A percentile compares a stretch with the other conserved stretches of the same genome.
Evolutionary conservation across 1,140 invertebrate species (phyloP).

Genomic region (Drosophila saltans): DNA sequence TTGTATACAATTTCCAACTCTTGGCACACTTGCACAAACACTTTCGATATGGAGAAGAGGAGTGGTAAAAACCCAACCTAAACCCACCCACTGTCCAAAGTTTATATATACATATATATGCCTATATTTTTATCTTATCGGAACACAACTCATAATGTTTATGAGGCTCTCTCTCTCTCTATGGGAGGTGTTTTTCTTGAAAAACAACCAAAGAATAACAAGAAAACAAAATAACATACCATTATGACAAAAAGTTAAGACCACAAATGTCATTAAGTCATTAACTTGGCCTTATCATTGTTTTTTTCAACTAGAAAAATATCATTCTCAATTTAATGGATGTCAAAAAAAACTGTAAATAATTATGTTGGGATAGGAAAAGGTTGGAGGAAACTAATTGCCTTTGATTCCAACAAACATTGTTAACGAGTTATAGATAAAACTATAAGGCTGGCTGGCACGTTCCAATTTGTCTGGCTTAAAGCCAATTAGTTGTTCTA

Average conservation of each 20-base stretch:
- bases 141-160: slow-evolving; percentile 35
- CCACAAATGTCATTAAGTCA: slow-evolving; percentile 75
- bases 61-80: slow-evolving; percentile 60
- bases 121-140: slow-evolving; percentile 65
- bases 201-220: slow-evolving; percentile 2
- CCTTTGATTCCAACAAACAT: not conserved
- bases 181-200: slow-evolving; percentile 15
- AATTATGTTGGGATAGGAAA: slow-evolving; percentile 26
- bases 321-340: slow-evolving; percentile 38
- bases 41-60: slow-evolving; percentile 1
- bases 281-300: slow-evolving; percentile 63
- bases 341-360: slow-evolving; percentile 26
- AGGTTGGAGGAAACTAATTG: not conserved
- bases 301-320: slow-evolving; percentile 17
- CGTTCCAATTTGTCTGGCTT: not conserved
- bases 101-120: slow-evolving; percentile 37
- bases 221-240: slow-evolving; percentile 7
- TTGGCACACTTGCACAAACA: slow-evolving; percentile 69
- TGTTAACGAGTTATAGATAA: not conserved
- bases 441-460: not conserved
- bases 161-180: slow-evolving; percentile 49
- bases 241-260: slow-evolving; percentile 42
- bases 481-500: not conserved
- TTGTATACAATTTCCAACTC: slow-evolving; percentile 10
- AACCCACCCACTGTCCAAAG: slow-evolving; percentile 31